Evolutionary conservation across 2,888 invertebrate species (phyloP).

Genomic region (Hemicrepidius hirtus): DNA sequence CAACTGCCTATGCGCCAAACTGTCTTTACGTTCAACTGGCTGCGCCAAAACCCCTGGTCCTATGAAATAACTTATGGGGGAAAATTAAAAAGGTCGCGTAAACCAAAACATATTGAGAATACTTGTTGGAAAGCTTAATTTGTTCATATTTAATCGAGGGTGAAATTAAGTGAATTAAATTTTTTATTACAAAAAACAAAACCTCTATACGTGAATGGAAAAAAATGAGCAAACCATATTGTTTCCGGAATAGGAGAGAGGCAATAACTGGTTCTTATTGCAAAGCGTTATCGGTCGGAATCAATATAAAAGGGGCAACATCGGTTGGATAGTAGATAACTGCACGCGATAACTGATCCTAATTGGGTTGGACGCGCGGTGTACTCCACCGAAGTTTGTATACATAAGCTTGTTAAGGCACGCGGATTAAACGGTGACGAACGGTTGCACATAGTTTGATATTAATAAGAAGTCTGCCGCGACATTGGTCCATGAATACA

Average conservation of each 20-base stretch:
- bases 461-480: slow-evolving; percentile 48
- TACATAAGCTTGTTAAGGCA: slow-evolving; percentile 54
- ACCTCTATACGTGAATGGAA: not conserved
- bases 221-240: slow-evolving; percentile 13
- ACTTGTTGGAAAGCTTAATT: too few species aligned
- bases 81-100: too few species aligned
- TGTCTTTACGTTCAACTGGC: too few species aligned
- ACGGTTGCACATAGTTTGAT: slow-evolving; percentile 52
- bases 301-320: slow-evolving; percentile 38
- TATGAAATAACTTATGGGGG: too few species aligned
- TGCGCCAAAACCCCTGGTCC: too few species aligned
- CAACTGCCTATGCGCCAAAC: too few species aligned
- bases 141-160: too few species aligned
- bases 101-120: too few species aligned
- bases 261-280: slow-evolving; percentile 37
- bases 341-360: slow-evolving; percentile 50
- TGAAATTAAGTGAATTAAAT: not conserved
- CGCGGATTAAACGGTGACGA: slow-evolving; percentile 48
- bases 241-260: slow-evolving; percentile 1
- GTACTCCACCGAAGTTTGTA: slow-evolving; percentile 49
- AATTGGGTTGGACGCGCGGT: slow-evolving; percentile 56
- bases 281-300: slow-evolving; percentile 36
- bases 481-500: slow-evolving; percentile 37
- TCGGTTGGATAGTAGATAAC: slow-evolving; percentile 38
- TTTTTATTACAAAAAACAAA: too few species aligned